phyloP scores from a whole-genome alignment of 2,888 invertebrate genomes.

The Amblyjoppa proteus region DNA sequence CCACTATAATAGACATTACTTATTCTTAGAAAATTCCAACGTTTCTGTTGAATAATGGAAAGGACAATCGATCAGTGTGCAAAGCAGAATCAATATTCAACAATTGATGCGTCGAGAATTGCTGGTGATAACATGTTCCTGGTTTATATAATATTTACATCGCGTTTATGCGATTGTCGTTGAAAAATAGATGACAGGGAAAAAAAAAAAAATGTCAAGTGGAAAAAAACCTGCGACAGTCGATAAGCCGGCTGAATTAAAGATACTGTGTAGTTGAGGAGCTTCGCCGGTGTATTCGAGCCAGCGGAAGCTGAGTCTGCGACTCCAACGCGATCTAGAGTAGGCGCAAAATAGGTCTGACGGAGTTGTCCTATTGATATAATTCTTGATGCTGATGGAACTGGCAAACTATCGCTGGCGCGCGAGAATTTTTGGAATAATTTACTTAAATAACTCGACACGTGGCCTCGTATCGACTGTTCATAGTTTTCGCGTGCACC shows the following conservation, averaged over 20 bases:
- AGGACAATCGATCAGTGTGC: too few species aligned
- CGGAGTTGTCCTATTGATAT: slow-evolving; percentile 35
- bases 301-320: slow-evolving; percentile 35
- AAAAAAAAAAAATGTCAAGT: not conserved
- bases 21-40: too few species aligned
- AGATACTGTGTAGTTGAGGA: not conserved
- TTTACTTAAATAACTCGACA: not conserved
- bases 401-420: not conserved
- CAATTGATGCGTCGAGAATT: too few species aligned
- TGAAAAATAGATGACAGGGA: not conserved
- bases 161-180: too few species aligned
- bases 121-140: too few species aligned
- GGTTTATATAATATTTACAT: too few species aligned
- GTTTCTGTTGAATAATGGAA: too few species aligned
- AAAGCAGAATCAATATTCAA: too few species aligned
- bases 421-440: not conserved
- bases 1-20: too few species aligned
- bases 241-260: not conserved
- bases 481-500: slow-evolving; percentile 6
- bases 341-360: slow-evolving; percentile 57
- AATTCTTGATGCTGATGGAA: not conserved
- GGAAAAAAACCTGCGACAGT: slow-evolving; percentile 32
- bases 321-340: slow-evolving; percentile 14
- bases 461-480: not conserved
- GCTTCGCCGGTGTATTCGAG: slow-evolving; percentile 30